phyloP scores from a whole-genome alignment of 1,140 invertebrate genomes.

The Drosophila orosa region DNA sequence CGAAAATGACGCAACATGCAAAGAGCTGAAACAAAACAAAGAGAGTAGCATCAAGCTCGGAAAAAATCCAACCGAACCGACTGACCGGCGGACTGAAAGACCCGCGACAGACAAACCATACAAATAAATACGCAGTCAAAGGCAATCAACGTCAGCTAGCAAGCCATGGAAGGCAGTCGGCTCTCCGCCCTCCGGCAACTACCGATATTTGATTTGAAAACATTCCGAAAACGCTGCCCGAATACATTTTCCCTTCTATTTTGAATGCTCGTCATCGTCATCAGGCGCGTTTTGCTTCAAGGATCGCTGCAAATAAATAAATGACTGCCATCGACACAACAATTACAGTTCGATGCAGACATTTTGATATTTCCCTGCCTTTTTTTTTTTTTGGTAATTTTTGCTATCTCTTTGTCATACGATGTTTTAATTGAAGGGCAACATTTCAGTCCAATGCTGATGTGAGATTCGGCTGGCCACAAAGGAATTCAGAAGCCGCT shows the following conservation, averaged over 20 bases:
- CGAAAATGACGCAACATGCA: conserved; percentile 68
- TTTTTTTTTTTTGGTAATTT: conserved; percentile 25
- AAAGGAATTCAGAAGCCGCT: neutral
- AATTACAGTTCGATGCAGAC: conserved; percentile 57
- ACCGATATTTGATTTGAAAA: conserved; percentile 79
- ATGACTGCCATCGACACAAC: conserved; percentile 49
- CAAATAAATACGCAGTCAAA: conserved; percentile 79
- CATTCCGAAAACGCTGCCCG: conserved; percentile 66
- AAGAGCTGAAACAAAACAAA: conserved; percentile 42
- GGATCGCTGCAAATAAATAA: conserved; percentile 61
- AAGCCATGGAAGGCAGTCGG: conserved; percentile 14
- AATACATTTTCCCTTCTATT: conserved; percentile 52
- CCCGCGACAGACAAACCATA: conserved; percentile 37
- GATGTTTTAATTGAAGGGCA: conserved; percentile 58
- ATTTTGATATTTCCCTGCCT: conserved; percentile 33
- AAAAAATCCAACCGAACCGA: conserved; percentile 38
- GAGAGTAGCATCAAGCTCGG: conserved; percentile 13
- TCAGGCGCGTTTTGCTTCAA: conserved; percentile 54
- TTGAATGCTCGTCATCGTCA: conserved; percentile 52
- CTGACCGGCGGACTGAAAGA: conserved; percentile 29
- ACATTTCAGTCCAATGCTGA: conserved; percentile 11
- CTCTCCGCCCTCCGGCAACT: conserved; percentile 49
- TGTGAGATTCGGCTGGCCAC: conserved; percentile 2
- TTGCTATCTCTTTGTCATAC: conserved; percentile 40
- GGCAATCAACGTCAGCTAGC: conserved; percentile 67